phyloP scores from a whole-genome alignment of 2,797 vertebrate species.

The Pangasius krempfi region DNA sequence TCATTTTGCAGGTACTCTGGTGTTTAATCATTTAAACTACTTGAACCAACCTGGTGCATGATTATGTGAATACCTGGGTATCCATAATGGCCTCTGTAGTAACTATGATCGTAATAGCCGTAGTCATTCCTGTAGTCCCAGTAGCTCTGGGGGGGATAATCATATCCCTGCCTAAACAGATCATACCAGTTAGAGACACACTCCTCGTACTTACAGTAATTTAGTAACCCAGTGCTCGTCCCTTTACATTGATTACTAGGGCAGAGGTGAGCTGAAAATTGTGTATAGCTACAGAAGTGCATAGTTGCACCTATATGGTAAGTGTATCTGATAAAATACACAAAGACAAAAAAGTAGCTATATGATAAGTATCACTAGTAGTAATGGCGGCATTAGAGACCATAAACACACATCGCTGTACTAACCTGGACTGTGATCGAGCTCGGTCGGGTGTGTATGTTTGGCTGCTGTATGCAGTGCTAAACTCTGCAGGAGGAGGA shows the following conservation, averaged over 20 bases:
- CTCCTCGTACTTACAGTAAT: background rate
- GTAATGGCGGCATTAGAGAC: background rate
- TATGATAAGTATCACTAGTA: background rate
- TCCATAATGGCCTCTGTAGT: conserved; percentile 66
- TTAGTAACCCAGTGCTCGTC: background rate
- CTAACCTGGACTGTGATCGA: conserved; percentile 69
- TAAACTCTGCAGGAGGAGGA: conserved; percentile 57
- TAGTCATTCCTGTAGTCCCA: conserved; percentile 70
- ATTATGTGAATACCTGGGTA: conserved; percentile 61
- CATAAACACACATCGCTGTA: conserved; percentile 15
- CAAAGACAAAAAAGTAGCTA: background rate
- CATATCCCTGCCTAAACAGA: conserved; percentile 74
- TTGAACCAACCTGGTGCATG: background rate
- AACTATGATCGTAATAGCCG: conserved; percentile 65
- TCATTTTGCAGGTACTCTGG: background rate
- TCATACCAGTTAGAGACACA: background rate
- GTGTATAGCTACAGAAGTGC: background rate
- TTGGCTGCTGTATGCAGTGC: conserved; percentile 52
- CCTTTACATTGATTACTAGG: background rate
- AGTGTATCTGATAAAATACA: background rate
- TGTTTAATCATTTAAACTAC: background rate
- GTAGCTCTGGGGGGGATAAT: conserved; percentile 69
- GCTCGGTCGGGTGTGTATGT: conserved; percentile 53
- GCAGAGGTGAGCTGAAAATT: background rate
- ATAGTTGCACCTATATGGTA: background rate